Conservation (phyloP, 2,113 vertebrate species). For the Geococcyx californianus region DNA sequence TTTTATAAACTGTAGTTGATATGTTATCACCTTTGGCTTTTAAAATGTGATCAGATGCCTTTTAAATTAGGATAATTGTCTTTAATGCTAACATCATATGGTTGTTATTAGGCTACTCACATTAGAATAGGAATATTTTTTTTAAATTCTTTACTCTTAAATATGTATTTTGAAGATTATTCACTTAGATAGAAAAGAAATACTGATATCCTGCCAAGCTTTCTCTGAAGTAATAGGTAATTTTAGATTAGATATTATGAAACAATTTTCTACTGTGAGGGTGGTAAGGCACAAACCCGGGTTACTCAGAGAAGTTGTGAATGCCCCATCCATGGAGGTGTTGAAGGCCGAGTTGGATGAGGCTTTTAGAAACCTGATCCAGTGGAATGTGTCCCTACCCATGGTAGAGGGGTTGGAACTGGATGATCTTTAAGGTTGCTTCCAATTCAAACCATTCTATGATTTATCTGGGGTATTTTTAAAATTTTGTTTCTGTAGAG, state of each 20-base stretch:
- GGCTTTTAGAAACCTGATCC: too few relatives aligned
- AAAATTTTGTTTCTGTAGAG: neutral
- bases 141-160: neutral
- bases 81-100: neutral
- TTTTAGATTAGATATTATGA: neutral
- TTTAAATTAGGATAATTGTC: neutral
- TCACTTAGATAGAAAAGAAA: neutral
- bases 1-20: neutral
- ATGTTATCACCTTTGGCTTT: neutral
- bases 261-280: too few relatives aligned
- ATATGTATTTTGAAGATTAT: neutral
- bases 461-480: neutral
- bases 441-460: too few relatives aligned
- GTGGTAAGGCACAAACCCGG: too few relatives aligned
- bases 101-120: neutral
- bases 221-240: neutral
- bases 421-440: too few relatives aligned
- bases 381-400: too few relatives aligned
- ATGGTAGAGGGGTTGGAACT: too few relatives aligned
- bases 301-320: too few relatives aligned
- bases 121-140: neutral
- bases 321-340: too few relatives aligned
- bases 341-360: too few relatives aligned
- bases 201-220: neutral
- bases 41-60: neutral